Percentiles rank a stretch among this genome's conserved stretches.
Evolutionary conservation across 2,113 vertebrate genomes (phyloP).

Genomic region (Agapornis roseicollis): DNA sequence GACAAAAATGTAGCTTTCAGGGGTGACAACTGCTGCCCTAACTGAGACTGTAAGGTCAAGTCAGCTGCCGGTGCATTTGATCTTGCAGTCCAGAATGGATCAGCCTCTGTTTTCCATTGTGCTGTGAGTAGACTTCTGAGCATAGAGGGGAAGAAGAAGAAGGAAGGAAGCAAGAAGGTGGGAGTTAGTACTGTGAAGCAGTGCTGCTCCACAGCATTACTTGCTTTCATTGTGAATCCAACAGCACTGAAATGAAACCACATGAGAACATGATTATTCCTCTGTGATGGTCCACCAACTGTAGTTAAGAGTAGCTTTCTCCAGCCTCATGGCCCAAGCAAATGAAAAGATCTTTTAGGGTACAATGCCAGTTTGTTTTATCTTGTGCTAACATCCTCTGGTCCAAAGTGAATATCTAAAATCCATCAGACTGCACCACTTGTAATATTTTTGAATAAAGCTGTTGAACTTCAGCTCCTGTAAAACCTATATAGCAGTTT

Average conservation of each 20-base stretch:
- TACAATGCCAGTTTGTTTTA: slow-evolving; percentile 45
- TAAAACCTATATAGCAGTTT: slow-evolving; percentile 43
- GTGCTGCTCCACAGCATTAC: not conserved
- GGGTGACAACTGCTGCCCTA: not conserved
- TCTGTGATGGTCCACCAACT: not conserved
- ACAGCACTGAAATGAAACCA: not conserved
- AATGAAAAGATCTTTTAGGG: slow-evolving; percentile 24
- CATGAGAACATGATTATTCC: not conserved
- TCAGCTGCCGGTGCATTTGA: not conserved
- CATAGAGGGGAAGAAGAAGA: not conserved
- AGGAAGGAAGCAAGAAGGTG: not conserved
- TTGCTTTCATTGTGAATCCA: not conserved
- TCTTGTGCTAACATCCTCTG: slow-evolving; percentile 20
- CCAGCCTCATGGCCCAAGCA: not conserved
- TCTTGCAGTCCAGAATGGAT: not conserved
- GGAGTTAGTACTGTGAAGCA: rapidly evolving
- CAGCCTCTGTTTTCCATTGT: not conserved
- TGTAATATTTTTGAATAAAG: slow-evolving; percentile 69
- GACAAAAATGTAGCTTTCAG: not conserved
- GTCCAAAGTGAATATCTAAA: slow-evolving; percentile 60
- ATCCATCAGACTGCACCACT: slow-evolving; percentile 54
- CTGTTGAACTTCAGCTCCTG: slow-evolving; percentile 50
- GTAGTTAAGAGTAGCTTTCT: not conserved
- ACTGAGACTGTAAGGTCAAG: not conserved
- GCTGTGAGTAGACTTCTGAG: not conserved